phyloP scores from a whole-genome alignment of 2,888 invertebrate species.

The Phortica magna region DNA sequence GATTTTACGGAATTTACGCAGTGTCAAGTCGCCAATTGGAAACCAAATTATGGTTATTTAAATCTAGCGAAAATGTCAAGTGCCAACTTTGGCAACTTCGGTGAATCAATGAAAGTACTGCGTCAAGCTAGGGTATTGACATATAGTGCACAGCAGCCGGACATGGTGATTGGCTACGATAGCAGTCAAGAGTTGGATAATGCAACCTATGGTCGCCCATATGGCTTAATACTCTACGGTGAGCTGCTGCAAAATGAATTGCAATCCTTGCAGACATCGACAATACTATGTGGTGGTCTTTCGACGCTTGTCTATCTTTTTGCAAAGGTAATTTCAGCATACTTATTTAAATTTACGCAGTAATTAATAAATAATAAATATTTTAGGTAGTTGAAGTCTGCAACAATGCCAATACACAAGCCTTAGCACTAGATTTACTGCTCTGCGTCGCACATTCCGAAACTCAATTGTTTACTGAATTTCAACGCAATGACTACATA shows the following conservation, averaged over 20 bases:
- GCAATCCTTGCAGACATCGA: conserved; percentile 73
- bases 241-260: conserved; percentile 66
- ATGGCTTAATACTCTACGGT: conserved; percentile 74
- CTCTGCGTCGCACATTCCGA: conserved; percentile 82
- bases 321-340: conserved; percentile 80
- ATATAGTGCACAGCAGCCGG: conserved; percentile 83
- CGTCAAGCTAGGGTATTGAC: conserved; percentile 82
- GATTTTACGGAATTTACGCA: conserved; percentile 75
- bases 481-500: conserved; percentile 80
- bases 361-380: neutral
- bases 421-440: conserved; percentile 81
- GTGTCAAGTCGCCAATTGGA: conserved; percentile 75
- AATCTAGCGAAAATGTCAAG: conserved; percentile 68
- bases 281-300: conserved; percentile 80
- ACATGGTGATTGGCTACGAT: conserved; percentile 77
- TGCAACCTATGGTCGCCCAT: conserved; percentile 63
- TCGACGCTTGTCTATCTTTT: conserved; percentile 84
- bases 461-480: conserved; percentile 81
- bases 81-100: conserved; percentile 64
- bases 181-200: conserved; percentile 63
- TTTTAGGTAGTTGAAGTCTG: conserved; percentile 83
- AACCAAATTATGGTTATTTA: conserved; percentile 75
- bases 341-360: neutral
- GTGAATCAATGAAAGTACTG: conserved; percentile 79
- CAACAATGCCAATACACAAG: conserved; percentile 81